phyloP scores from a whole-genome alignment of 2,888 invertebrate species.

The Priocnemis perturbator region DNA sequence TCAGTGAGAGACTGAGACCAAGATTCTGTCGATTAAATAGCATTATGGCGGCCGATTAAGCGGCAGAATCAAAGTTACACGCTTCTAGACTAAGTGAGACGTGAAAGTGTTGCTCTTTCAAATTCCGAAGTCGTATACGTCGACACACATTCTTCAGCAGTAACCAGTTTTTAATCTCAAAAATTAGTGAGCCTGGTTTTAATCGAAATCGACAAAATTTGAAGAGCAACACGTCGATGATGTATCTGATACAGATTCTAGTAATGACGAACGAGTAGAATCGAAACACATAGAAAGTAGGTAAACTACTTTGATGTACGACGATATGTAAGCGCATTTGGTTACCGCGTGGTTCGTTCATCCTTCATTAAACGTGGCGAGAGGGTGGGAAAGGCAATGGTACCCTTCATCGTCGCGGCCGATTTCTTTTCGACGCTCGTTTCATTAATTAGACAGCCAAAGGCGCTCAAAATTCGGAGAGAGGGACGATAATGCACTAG shows the following conservation, averaged over 20 bases:
- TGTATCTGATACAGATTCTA: constrained; percentile 8
- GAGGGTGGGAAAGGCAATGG: neutral
- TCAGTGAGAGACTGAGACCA: too few relatives aligned
- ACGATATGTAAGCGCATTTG: constrained; percentile 45
- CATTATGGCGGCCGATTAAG: neutral
- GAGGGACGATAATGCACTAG: constrained; percentile 37
- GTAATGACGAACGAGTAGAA: constrained; percentile 46
- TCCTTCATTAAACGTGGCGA: neutral
- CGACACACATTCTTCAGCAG: neutral
- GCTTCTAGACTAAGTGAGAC: constrained; percentile 9
- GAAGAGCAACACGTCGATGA: constrained; percentile 3
- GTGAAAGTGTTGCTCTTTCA: constrained; percentile 10
- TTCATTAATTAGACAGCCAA: constrained; percentile 28
- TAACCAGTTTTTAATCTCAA: neutral
- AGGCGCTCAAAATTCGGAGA: constrained; percentile 45
- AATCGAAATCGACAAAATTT: neutral
- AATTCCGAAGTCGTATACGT: constrained; percentile 12
- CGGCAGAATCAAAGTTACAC: constrained; percentile 19
- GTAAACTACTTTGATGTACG: constrained; percentile 37
- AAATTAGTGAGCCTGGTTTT: too few relatives aligned
- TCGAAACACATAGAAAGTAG: constrained; percentile 37
- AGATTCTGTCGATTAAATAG: too few relatives aligned
- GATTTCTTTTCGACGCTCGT: neutral
- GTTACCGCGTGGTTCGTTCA: constrained; percentile 14
- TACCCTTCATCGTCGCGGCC: neutral